A percentile compares a stretch with the other conserved stretches of the same genome.
phyloP scores from a whole-genome alignment of 2,113 vertebrate species.

The Alligator sinensis region DNA sequence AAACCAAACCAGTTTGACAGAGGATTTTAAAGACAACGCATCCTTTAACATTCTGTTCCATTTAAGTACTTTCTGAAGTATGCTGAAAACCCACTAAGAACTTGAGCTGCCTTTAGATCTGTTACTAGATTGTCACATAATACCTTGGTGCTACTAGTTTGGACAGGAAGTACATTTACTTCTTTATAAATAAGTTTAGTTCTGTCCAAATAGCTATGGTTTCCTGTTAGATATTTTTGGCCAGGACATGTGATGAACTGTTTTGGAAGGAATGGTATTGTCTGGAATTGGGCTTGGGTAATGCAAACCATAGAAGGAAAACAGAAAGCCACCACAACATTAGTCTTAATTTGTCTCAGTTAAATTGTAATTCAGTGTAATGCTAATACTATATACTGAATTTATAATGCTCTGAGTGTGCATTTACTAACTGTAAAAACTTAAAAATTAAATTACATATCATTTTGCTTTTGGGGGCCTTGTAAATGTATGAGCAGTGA shows the following conservation, averaged over 20 bases:
- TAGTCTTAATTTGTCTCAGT: slow-evolving; percentile 43
- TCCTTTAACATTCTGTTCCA: neutral
- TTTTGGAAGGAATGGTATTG: slow-evolving; percentile 34
- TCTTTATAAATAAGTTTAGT: slow-evolving; percentile 18
- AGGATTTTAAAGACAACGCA: neutral
- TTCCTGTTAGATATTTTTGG: slow-evolving; percentile 38
- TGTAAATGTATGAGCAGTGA: neutral
- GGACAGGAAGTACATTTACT: slow-evolving; percentile 53
- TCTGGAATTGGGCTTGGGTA: neutral
- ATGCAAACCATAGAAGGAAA: slow-evolving; percentile 21
- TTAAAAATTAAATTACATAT: neutral
- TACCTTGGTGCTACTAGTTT: slow-evolving; percentile 2
- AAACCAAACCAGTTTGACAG: neutral
- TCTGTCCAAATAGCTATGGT: slow-evolving; percentile 30
- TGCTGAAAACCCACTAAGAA: neutral
- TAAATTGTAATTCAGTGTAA: slow-evolving; percentile 2
- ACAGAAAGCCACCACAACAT: neutral
- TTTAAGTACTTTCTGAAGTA: neutral
- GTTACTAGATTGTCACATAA: slow-evolving; percentile 11
- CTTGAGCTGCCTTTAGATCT: slow-evolving; percentile 11
- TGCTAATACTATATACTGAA: neutral
- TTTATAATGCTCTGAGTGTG: neutral
- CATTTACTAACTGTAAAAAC: neutral
- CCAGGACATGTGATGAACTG: slow-evolving; percentile 17
- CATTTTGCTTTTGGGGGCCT: neutral